Conservation (phyloP, 2,113 vertebrate species). For the Xenopus laevis region DNA sequence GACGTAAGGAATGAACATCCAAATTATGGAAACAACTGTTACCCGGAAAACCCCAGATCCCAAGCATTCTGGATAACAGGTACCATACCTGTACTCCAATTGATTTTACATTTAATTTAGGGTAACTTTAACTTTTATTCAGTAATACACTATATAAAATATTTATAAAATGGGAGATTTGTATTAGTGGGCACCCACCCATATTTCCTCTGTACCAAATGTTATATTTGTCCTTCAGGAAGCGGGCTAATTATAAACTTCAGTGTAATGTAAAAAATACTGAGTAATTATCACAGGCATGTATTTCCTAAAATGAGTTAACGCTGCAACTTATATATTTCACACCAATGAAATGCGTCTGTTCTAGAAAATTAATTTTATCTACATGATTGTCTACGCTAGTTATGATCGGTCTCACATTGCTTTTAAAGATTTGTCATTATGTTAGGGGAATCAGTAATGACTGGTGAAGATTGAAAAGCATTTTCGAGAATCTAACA, state of each 20-base stretch:
- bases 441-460: constrained; percentile 28
- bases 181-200: too few species aligned
- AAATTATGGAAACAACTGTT: too few species aligned
- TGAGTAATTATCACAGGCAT: constrained; percentile 27
- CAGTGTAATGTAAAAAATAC: constrained; percentile 14
- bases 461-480: constrained; percentile 27
- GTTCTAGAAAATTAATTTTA: constrained; percentile 35
- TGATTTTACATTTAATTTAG: too few species aligned
- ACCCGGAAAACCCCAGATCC: too few species aligned
- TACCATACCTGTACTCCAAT: too few species aligned
- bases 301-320: constrained; percentile 34
- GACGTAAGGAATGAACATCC: too few species aligned
- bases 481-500: constrained; percentile 22
- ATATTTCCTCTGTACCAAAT: too few species aligned
- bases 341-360: constrained; percentile 26
- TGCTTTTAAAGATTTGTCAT: constrained; percentile 33
- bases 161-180: too few species aligned
- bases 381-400: constrained; percentile 18
- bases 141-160: too few species aligned
- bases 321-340: constrained; percentile 14
- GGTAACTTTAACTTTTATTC: too few species aligned
- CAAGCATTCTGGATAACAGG: too few species aligned
- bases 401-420: constrained; percentile 19
- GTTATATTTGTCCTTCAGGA: too few species aligned
- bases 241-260: constrained; percentile 10